A percentile compares a stretch with the other conserved stretches of the same genome.
phyloP scores from a whole-genome alignment of 2,888 invertebrate genomes.

The Tetranychus piercei region DNA sequence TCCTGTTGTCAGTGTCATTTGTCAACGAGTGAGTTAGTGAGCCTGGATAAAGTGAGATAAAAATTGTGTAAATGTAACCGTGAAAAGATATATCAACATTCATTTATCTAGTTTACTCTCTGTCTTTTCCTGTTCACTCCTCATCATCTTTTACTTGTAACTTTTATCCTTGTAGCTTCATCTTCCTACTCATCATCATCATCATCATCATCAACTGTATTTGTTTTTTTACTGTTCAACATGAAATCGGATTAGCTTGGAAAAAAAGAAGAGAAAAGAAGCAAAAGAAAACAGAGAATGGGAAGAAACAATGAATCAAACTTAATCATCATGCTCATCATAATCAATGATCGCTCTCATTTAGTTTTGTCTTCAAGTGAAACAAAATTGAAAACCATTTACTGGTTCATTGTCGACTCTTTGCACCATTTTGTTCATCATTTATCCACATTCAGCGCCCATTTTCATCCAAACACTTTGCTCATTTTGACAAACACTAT shows the following conservation, averaged over 20 bases:
- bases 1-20: background rate
- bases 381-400: background rate
- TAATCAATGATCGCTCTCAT: background rate
- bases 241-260: background rate
- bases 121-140: background rate
- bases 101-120: background rate
- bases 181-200: background rate
- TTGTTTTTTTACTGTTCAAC: background rate
- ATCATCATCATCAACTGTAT: background rate
- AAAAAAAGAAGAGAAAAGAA: no score
- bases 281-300: no score
- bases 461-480: background rate
- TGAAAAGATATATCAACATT: background rate
- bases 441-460: background rate
- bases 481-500: background rate
- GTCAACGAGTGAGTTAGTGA: background rate
- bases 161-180: background rate
- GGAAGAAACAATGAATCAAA: background rate
- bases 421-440: background rate
- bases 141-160: no score
- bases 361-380: background rate
- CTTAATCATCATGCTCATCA: background rate
- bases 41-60: background rate
- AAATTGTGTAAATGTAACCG: background rate
- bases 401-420: background rate